Evolutionary conservation across 1,140 invertebrate genomes (phyloP), one percentile per base, ranked within the genome.

Genomic region (Drosophila ficusphila): DNA sequence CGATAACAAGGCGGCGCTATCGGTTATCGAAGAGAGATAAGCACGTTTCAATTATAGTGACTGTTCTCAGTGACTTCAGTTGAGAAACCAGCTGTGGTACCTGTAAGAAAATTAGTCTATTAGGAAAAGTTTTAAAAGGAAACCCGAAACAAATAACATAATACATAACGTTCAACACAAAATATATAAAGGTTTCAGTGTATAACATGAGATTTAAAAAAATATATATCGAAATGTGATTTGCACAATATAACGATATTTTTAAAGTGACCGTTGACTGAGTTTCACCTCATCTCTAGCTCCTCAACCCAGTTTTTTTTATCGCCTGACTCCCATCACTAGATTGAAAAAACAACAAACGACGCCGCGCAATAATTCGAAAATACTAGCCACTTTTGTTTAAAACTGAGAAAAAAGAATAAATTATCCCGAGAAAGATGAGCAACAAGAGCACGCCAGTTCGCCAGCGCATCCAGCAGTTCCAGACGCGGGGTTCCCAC

Each of bases 331-430:
- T 9, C 38, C 38, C 79, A 25, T 73, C 67, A 62, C 60, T 67
- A 83, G 25, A 74, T 39, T 33, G 44, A 78, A 69, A 85, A 86
- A 76, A 75, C 74, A 82, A 88, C 58, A 88, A 78, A 82, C 72
- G 76, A 81, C 71, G 82, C 81, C 83, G 83, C 82, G 82, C 82
- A 76, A 39, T 51, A 44, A 62, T 77, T 86, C 74, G 77, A 88
- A 83, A 75, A 36, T 44, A 39, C 9, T 42, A 46, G 41, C 36
- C 76, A 56, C 31, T 19, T 47, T 64, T 78, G 2, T 56, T 33
- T 48, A 3, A 23, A 54, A 11, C 21, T 4, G 1, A 29, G 29
- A 34, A 53, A 16, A 44, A 14, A 41, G 4, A 21, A 41, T 21
- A 18, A 6, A 36, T 4, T 47, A 9, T 6, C 25, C 11, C 31